Conservation (phyloP, 2,797 vertebrate species). For the Molossus alvarezi region DNA sequence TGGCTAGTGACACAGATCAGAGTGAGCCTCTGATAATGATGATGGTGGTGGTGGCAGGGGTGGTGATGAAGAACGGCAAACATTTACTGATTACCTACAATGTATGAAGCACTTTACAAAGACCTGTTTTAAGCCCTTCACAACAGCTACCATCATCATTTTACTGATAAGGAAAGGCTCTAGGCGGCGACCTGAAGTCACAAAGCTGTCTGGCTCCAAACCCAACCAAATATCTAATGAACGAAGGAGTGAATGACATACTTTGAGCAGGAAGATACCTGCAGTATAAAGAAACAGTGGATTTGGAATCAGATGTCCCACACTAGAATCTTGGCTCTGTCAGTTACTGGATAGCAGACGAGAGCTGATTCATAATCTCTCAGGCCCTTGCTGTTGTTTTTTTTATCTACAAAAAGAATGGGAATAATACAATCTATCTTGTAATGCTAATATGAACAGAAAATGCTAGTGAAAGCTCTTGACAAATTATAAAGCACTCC, state of each 20-base stretch:
- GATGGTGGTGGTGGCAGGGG: not conserved
- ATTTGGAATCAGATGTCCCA: not conserved
- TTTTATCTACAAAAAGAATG: conserved; percentile 31
- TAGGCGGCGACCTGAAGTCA: not conserved
- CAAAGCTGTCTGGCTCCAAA: not conserved
- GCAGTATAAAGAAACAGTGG: not conserved
- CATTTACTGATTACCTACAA: not conserved
- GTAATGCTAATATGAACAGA: conserved; percentile 20
- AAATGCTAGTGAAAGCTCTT: conserved; percentile 35
- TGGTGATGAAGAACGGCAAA: not conserved
- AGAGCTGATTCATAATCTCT: not conserved
- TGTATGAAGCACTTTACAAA: not conserved
- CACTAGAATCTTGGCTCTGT: not conserved
- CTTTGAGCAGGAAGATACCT: not conserved
- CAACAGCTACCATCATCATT: not conserved
- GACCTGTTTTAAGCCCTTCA: not conserved
- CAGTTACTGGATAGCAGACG: not conserved
- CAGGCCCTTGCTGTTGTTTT: not conserved
- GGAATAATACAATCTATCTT: conserved; percentile 32
- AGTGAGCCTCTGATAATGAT: not conserved
- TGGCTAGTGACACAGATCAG: not conserved
- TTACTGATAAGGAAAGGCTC: not conserved
- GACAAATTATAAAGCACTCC: not conserved
- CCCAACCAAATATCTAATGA: not conserved
- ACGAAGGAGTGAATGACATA: not conserved